phyloP scores from a whole-genome alignment of 1,140 invertebrate genomes.

The Saccostrea echinata region DNA sequence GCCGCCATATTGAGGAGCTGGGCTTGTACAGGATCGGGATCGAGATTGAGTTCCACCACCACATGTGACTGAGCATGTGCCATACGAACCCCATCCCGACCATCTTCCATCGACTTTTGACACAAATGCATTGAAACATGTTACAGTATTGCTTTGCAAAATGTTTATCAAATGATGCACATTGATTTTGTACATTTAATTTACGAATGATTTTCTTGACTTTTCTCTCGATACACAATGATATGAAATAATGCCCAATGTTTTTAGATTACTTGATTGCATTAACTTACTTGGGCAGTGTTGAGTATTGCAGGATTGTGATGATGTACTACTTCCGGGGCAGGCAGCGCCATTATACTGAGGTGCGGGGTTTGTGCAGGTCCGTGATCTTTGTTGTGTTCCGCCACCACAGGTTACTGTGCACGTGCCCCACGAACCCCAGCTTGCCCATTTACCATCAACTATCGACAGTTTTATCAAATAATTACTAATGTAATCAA shows the following conservation, averaged over 20 bases:
- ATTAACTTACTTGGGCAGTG: conserved; percentile 23
- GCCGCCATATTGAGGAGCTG: conserved; percentile 58
- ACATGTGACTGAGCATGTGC: conserved; percentile 92
- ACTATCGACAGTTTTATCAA: background rate
- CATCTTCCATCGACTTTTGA: conserved; percentile 39
- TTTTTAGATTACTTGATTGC: background rate
- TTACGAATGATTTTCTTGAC: too few relatives aligned
- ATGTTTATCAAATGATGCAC: too few relatives aligned
- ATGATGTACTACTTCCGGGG: background rate
- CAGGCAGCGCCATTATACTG: conserved; percentile 24
- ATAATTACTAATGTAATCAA: too few relatives aligned
- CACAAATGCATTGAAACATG: background rate
- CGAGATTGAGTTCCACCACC: conserved; percentile 89
- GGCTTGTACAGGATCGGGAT: conserved; percentile 55
- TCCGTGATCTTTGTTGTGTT: background rate
- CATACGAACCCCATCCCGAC: conserved; percentile 85
- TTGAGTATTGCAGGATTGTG: conserved; percentile 30
- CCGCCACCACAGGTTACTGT: conserved; percentile 38
- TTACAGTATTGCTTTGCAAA: background rate
- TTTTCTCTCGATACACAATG: too few relatives aligned
- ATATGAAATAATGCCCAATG: too few relatives aligned
- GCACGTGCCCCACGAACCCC: conserved; percentile 24
- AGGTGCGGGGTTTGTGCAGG: conserved; percentile 38
- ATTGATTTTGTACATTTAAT: too few relatives aligned
- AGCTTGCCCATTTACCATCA: conserved; percentile 40